Evolutionary conservation across 2,888 invertebrate genomes (phyloP).

Genomic region (Cryptus armator): DNA sequence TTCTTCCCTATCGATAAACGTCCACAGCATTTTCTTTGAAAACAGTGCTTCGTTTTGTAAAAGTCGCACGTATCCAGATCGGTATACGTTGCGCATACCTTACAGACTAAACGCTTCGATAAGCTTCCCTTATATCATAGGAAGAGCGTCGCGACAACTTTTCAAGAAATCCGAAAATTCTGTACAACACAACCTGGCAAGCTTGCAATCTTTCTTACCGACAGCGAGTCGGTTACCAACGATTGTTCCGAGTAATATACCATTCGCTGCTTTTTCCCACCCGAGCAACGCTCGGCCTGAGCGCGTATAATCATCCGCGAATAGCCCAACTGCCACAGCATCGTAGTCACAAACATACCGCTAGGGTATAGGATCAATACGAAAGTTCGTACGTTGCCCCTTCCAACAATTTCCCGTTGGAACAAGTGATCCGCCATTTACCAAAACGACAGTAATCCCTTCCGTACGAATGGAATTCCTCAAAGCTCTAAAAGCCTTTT

Average conservation of each 20-base stretch:
- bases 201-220: slow-evolving; percentile 23
- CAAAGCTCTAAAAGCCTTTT: background rate
- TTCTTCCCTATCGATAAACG: background rate
- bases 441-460: slow-evolving; percentile 11
- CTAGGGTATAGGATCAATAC: slow-evolving; percentile 58
- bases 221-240: slow-evolving; percentile 44
- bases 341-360: slow-evolving; percentile 13
- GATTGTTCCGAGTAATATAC: background rate
- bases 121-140: too few relatives aligned
- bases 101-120: too few relatives aligned
- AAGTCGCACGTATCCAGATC: too few relatives aligned
- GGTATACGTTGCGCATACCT: too few relatives aligned
- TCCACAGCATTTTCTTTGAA: background rate
- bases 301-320: slow-evolving; percentile 9
- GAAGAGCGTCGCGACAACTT: too few relatives aligned
- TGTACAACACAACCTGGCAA: background rate
- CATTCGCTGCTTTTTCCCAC: background rate
- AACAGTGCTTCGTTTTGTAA: background rate
- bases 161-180: background rate
- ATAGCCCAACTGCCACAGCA: slow-evolving; percentile 28
- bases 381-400: slow-evolving; percentile 18
- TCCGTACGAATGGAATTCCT: background rate
- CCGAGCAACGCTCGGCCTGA: slow-evolving; percentile 41
- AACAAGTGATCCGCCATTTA: slow-evolving; percentile 13
- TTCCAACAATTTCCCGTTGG: slow-evolving; percentile 10